A percentile compares a stretch with the other conserved stretches of the same genome.
Conservation (phyloP, 2,888 invertebrate species). For the Salticus scenicus region DNA sequence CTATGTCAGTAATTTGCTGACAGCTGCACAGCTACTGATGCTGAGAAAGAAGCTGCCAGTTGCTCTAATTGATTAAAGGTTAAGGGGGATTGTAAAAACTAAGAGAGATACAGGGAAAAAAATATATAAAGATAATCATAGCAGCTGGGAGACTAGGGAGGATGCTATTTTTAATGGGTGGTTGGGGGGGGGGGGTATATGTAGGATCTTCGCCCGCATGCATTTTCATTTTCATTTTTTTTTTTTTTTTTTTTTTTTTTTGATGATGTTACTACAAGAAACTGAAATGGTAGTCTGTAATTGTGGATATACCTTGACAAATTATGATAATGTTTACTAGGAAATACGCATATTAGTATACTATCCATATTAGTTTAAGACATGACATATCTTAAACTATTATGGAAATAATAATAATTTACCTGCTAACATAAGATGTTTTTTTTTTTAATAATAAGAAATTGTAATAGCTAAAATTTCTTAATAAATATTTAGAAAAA, state of each 20-base stretch:
- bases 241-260: too few species aligned
- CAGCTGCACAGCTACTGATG: conserved; percentile 43
- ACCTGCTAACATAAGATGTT: too few species aligned
- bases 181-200: conserved; percentile 44
- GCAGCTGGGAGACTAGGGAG: conserved; percentile 57
- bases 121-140: conserved; percentile 32
- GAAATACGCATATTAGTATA: too few species aligned
- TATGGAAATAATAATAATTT: too few species aligned
- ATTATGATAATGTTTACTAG: not conserved
- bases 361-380: too few species aligned
- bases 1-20: conserved; percentile 53
- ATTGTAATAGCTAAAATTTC: too few species aligned
- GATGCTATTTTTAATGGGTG: conserved; percentile 61
- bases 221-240: not conserved
- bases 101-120: conserved; percentile 19
- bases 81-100: conserved; percentile 30
- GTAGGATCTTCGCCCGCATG: conserved; percentile 32
- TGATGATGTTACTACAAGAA: too few species aligned
- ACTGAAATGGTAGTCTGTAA: too few species aligned
- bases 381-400: too few species aligned
- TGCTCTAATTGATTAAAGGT: conserved; percentile 62
- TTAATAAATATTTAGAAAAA: too few species aligned
- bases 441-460: too few species aligned
- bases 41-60: conserved; percentile 33
- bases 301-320: not conserved